phyloP scores from a whole-genome alignment of 2,888 invertebrate genomes.

The Pogonocherus hispidulus region DNA sequence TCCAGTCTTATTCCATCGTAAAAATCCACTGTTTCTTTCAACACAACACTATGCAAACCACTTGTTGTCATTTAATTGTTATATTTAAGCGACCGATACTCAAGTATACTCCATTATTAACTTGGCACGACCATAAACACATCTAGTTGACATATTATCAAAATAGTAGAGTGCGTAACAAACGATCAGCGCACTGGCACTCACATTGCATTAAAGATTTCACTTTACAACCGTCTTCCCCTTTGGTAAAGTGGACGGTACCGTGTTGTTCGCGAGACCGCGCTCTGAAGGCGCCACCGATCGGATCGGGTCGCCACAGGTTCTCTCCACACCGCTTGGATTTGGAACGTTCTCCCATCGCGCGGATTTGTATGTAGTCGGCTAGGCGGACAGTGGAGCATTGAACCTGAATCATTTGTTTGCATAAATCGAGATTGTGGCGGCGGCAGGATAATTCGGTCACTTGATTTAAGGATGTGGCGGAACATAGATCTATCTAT shows the following conservation, averaged over 20 bases:
- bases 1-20: constrained; percentile 44
- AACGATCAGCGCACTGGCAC: constrained; percentile 54
- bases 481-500: too few species aligned
- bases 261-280: constrained; percentile 59
- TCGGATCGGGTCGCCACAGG: constrained; percentile 60
- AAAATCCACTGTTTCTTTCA: constrained; percentile 27
- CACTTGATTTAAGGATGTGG: not conserved
- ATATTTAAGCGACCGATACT: constrained; percentile 37
- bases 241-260: constrained; percentile 64
- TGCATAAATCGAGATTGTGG: not conserved
- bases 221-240: constrained; percentile 67
- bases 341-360: constrained; percentile 33
- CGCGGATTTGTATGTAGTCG: constrained; percentile 21
- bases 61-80: constrained; percentile 52
- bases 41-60: constrained; percentile 48
- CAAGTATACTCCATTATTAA: constrained; percentile 42
- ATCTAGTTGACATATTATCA: constrained; percentile 56
- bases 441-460: not conserved
- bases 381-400: not conserved
- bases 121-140: constrained; percentile 54
- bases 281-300: constrained; percentile 64
- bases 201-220: constrained; percentile 68
- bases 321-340: constrained; percentile 46
- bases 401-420: not conserved
- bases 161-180: constrained; percentile 55